phyloP scores from a whole-genome alignment of 2,113 vertebrate genomes.

The Xiphias gladius region DNA sequence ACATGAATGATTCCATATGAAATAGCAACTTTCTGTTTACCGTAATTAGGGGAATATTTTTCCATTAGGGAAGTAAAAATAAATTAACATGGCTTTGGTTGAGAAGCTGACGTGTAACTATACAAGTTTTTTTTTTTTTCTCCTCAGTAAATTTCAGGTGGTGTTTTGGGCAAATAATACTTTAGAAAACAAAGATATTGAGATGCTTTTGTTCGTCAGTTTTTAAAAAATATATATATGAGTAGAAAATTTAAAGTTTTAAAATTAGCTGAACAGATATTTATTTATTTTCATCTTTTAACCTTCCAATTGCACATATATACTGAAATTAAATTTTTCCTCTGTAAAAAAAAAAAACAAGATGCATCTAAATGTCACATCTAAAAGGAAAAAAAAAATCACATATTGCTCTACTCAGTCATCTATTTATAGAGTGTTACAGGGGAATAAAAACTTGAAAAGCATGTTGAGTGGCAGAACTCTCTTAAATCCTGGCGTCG shows the following conservation, averaged over 20 bases:
- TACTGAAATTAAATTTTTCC: background rate
- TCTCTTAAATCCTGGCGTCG: conserved; percentile 76
- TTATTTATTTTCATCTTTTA: background rate
- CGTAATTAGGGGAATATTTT: conserved; percentile 88
- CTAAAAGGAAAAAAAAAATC: conserved; percentile 27
- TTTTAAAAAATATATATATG: background rate
- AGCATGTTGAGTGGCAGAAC: conserved; percentile 72
- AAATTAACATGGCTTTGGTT: conserved; percentile 83
- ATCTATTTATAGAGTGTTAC: conserved; percentile 73
- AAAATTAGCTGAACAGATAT: background rate
- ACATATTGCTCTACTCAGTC: conserved; percentile 51
- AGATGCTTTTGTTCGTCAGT: background rate
- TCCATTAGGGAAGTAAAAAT: conserved; percentile 87
- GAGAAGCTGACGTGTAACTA: conserved; percentile 71
- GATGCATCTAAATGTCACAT: conserved; percentile 17
- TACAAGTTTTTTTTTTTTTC: conserved; percentile 21
- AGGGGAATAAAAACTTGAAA: conserved; percentile 75
- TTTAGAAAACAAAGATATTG: conserved; percentile 3
- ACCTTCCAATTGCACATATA: background rate
- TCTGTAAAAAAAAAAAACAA: background rate
- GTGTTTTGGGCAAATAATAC: conserved; percentile 21
- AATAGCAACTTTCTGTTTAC: conserved; percentile 87
- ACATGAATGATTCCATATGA: conserved; percentile 90
- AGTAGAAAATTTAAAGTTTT: background rate
- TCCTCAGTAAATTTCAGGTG: conserved; percentile 29